These are phyloP conservation scores for Nemopilema nomurai DNA, from an alignment of 30 jellyfish, hydroid and myxozoan species.

Conservation along the genomic window DNA sequence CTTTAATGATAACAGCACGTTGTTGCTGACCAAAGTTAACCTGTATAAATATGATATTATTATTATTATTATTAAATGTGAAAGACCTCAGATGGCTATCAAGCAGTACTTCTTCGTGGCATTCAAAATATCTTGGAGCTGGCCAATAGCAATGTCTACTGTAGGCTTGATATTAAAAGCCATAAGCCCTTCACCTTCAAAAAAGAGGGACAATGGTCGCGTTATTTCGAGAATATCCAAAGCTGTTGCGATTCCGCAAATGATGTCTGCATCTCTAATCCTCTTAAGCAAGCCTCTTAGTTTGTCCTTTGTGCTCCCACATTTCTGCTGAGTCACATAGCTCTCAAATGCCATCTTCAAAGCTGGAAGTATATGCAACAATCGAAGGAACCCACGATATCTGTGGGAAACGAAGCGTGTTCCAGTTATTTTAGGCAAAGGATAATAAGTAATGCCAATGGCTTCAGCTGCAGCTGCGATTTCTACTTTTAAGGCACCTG, in stretches of 20 bases:
- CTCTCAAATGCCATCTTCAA: not conserved
- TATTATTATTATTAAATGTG: no score
- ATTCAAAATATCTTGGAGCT: slow-evolving; percentile 13
- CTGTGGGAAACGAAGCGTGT: not conserved
- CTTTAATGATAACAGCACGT: no score
- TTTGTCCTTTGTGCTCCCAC: no score
- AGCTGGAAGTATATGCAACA: not conserved
- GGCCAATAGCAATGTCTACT: slow-evolving; percentile 32
- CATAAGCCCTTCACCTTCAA: no score
- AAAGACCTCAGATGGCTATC: slow-evolving; percentile 41
- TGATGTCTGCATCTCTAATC: not conserved
- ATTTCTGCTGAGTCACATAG: no score
- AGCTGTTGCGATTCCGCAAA: slow-evolving; percentile 35
- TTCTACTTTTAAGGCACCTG: slow-evolving; percentile 31
- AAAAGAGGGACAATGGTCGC: slow-evolving; percentile 34
- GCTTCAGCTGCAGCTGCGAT: slow-evolving; percentile 33
- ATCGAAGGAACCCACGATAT: not conserved
- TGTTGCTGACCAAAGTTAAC: no score
- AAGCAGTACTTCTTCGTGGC: slow-evolving; percentile 1
- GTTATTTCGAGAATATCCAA: not conserved
- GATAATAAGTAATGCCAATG: not conserved
- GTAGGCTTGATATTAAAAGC: no score
- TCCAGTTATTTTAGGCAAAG: not conserved
- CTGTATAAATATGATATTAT: no score
- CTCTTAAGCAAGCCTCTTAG: not conserved